A percentile compares a stretch with the other conserved stretches of the same genome.
phyloP scores from a whole-genome alignment of 2,113 vertebrate genomes.

The Anarrhichthys ocellatus region DNA sequence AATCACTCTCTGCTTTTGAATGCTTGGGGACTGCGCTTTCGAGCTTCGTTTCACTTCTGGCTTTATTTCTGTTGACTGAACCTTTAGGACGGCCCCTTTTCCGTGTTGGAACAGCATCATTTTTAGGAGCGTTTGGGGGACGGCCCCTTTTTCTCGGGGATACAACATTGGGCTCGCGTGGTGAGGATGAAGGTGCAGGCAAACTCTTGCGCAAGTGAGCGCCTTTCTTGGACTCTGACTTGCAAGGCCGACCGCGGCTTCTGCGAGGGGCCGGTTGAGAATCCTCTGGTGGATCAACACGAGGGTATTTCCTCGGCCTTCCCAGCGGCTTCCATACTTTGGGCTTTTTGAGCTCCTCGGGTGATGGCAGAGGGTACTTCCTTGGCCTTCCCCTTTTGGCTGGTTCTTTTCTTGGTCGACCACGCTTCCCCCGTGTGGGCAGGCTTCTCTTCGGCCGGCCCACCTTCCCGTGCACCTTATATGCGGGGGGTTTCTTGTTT shows the following conservation, averaged over 20 bases:
- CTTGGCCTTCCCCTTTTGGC: constrained; percentile 75
- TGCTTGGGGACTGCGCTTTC: not conserved
- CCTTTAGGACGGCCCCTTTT: constrained; percentile 74
- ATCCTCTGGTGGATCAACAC: constrained; percentile 53
- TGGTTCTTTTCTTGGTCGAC: constrained; percentile 48
- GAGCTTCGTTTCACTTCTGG: not conserved
- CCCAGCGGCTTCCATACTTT: constrained; percentile 80
- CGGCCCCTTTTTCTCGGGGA: constrained; percentile 67
- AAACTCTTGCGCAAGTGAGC: constrained; percentile 67
- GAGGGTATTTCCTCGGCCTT: constrained; percentile 78
- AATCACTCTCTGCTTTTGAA: constrained; percentile 1
- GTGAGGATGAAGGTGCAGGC: not conserved
- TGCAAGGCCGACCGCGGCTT: constrained; percentile 75
- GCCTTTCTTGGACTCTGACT: constrained; percentile 65
- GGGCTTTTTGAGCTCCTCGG: constrained; percentile 68
- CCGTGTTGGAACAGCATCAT: not conserved
- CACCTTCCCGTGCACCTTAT: constrained; percentile 2
- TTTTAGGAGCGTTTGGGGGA: constrained; percentile 37
- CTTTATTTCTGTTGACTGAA: constrained; percentile 55
- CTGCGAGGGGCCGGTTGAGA: constrained; percentile 24
- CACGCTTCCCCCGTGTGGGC: constrained; percentile 27
- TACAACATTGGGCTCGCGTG: not conserved
- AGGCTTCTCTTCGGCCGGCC: constrained; percentile 40
- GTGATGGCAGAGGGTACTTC: constrained; percentile 65
- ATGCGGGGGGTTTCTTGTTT: constrained; percentile 56